Evolutionary conservation across 2,113 vertebrate genomes (phyloP), one percentile per base, ranked within the genome.

Genomic region (pig (Sus scrofa)): DNA sequence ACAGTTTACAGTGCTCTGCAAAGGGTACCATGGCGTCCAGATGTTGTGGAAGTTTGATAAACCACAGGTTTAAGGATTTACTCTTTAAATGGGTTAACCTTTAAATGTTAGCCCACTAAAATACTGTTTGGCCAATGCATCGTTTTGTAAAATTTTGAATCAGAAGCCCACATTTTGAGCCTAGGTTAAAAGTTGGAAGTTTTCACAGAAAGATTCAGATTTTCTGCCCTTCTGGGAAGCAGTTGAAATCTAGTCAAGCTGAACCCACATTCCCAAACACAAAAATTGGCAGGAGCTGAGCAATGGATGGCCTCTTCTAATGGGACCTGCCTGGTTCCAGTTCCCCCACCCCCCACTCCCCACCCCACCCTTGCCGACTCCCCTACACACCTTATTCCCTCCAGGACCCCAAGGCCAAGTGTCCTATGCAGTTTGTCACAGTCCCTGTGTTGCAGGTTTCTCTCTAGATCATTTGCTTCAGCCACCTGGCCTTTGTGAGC

Each of bases 1-100:
- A 96, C 73, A 32, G 85, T 94, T 85, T 93, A 90, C 16, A 87
- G 58, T 79, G 90, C 89, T 92, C 93, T 96, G 82, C 67, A 73
- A 87, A 82, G 60, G 92, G 81, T 86, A n/a, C 87, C 70, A 58
- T n/a, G 79, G 79, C 75, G 96, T 92, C 92, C 77, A 96, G 82
- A 77, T 91, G 88, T 75, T 67, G 82, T 74, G 37, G 50, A 83
- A 89, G 63, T 75, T 60, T 87, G 75, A 90, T 58, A 86, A 86
- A 84, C 68, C 56, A 58, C 63, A 60, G 67, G 37, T 84, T 67
- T 50, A 30, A 79, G 32, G 92, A 50, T n/a, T 73, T 84, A 75
- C 56, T 39, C 73, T 93, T 91, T 52, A 62, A 67, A 85, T 32
- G 30, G 77, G 89, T 75, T 91, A 75, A 68, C 30, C 6, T 95